A percentile compares a stretch with the other conserved stretches of the same genome.
Conservation (phyloP, 2,888 invertebrate species). For the Andricus curvator region DNA sequence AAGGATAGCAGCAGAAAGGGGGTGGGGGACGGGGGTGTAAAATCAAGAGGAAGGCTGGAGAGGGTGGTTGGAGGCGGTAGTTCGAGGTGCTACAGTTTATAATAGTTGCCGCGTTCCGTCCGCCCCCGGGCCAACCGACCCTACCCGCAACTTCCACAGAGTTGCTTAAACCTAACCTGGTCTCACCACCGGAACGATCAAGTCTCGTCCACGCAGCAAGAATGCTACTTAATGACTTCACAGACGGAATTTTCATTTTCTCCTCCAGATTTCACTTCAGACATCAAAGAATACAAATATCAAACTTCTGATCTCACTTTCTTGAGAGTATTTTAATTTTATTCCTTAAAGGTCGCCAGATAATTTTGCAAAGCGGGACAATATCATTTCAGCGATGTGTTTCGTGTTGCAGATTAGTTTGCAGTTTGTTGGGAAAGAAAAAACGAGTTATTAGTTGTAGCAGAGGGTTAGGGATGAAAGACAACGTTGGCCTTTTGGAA, state of each 20-base stretch:
- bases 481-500: slow-evolving; percentile 11
- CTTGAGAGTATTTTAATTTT: background rate
- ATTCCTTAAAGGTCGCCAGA: background rate
- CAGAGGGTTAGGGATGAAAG: slow-evolving; percentile 53
- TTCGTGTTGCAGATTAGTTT: slow-evolving; percentile 68
- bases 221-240: background rate
- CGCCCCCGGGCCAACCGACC: slow-evolving; percentile 74
- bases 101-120: slow-evolving; percentile 75
- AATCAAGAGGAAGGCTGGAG: slow-evolving; percentile 63
- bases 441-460: slow-evolving; percentile 59
- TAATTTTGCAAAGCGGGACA: slow-evolving; percentile 49
- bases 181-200: slow-evolving; percentile 57
- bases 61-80: slow-evolving; percentile 74
- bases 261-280: no score
- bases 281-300: background rate
- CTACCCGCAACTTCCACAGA: slow-evolving; percentile 75
- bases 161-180: slow-evolving; percentile 77
- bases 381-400: slow-evolving; percentile 60
- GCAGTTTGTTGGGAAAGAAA: slow-evolving; percentile 68
- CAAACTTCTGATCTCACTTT: background rate
- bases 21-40: background rate
- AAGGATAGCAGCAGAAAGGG: slow-evolving; percentile 61
- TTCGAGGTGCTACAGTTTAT: slow-evolving; percentile 79
- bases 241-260: background rate
- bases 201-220: slow-evolving; percentile 45